phyloP scores from a whole-genome alignment of 2,888 invertebrate genomes.

The Branchipolynoe longqiensis region DNA sequence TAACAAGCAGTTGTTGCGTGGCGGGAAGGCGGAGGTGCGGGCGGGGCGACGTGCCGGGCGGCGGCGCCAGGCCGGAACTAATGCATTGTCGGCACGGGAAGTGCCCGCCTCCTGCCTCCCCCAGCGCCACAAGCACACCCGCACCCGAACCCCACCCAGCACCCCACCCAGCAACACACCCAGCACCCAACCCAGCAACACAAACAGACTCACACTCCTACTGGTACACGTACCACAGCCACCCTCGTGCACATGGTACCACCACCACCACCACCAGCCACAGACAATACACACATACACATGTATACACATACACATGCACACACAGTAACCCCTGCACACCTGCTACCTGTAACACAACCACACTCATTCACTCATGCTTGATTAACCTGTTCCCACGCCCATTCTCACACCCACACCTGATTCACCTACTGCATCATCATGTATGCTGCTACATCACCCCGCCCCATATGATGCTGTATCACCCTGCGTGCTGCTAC shows the following conservation, averaged over 20 bases:
- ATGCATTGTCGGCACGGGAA: constrained; percentile 36
- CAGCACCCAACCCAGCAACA: neutral
- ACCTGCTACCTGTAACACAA: no score
- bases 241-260: no score
- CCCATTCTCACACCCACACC: no score
- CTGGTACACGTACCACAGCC: no score
- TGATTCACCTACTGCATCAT: no score
- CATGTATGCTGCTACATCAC: no score
- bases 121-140: neutral
- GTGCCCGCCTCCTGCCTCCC: neutral
- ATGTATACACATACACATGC: neutral
- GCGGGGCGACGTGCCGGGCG: neutral
- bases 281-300: neutral
- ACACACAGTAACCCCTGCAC: no score
- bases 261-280: neutral
- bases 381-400: no score
- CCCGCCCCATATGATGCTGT: no score
- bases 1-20: constrained; percentile 52
- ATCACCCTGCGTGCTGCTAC: no score
- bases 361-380: no score
- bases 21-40: neutral
- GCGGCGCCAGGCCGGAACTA: constrained; percentile 38
- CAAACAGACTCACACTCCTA: no score
- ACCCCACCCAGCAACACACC: neutral
- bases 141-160: neutral